These are phyloP conservation scores for Eupsilia transversa DNA, from an alignment of 2,888 invertebrate genomes.

Conservation along the genomic window DNA sequence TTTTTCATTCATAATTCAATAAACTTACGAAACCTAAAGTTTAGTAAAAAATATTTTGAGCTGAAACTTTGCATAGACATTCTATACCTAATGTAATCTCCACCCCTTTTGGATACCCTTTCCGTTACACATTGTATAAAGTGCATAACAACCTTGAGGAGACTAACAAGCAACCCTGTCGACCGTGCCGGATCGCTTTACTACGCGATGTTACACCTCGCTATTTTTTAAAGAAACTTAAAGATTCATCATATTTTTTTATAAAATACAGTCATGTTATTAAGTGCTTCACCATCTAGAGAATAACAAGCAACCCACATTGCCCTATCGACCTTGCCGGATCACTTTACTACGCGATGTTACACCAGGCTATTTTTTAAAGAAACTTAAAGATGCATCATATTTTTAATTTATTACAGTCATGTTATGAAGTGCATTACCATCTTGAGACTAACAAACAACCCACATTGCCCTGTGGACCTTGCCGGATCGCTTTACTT, in stretches of 20 bases:
- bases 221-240: no score
- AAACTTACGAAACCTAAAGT: no score
- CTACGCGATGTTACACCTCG: conserved; percentile 3
- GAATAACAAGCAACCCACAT: neutral
- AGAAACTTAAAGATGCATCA: neutral
- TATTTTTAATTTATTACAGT: neutral
- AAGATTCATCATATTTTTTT: no score
- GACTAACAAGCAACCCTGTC: conserved; percentile 2
- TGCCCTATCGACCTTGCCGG: conserved; percentile 10
- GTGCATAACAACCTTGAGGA: conserved; percentile 6
- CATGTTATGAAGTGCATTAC: neutral
- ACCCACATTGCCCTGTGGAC: conserved; percentile 1
- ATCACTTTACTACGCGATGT: neutral
- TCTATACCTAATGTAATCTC: no score
- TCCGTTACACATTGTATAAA: no score
- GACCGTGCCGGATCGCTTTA: conserved; percentile 10
- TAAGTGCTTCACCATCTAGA: no score
- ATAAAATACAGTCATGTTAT: no score
- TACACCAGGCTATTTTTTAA: conserved; percentile 13
- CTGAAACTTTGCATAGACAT: no score
- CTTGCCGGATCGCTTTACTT: conserved; percentile 7
- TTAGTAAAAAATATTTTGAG: no score
- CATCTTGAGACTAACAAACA: conserved; percentile 16
- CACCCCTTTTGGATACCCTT: no score
- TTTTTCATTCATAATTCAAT: no score